Conservation (phyloP, 2,888 invertebrate species). For the Diadromus collaris region DNA sequence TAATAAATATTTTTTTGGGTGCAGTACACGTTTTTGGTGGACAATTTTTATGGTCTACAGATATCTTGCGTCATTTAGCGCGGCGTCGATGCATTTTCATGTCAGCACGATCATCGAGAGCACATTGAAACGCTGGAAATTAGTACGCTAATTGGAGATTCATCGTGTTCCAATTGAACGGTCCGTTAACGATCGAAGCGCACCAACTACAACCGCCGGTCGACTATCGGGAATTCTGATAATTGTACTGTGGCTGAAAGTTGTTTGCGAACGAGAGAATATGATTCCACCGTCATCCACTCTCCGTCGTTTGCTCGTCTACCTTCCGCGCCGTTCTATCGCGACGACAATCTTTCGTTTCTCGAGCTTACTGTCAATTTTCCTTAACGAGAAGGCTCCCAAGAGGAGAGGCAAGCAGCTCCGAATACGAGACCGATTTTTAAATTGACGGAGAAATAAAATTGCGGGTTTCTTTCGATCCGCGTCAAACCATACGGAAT, state of each 20-base stretch:
- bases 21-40: conserved; percentile 4
- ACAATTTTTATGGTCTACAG: conserved; percentile 21
- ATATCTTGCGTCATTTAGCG: too few relatives aligned
- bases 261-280: conserved; percentile 4
- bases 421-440: not conserved
- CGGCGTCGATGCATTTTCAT: not conserved
- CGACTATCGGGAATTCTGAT: not conserved
- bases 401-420: not conserved
- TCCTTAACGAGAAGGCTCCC: not conserved
- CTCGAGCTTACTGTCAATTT: conserved; percentile 1
- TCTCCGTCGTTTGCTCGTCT: conserved; percentile 39
- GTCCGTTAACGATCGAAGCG: conserved; percentile 32
- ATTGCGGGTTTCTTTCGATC: not conserved
- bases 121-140: conserved; percentile 61
- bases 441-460: conserved; percentile 2
- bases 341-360: not conserved
- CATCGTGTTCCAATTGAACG: conserved; percentile 64
- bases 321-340: not conserved
- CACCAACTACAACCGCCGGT: conserved; percentile 3
- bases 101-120: not conserved
- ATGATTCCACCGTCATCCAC: not conserved
- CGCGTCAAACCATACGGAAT: conserved; percentile 3
- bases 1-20: too few relatives aligned
- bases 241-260: conserved; percentile 25
- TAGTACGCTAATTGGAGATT: conserved; percentile 61